A percentile compares a stretch with the other conserved stretches of the same genome.
These are phyloP conservation scores for Microcaecilia unicolor DNA, from an alignment of 2,797 vertebrate genomes.

Conservation along the genomic window DNA sequence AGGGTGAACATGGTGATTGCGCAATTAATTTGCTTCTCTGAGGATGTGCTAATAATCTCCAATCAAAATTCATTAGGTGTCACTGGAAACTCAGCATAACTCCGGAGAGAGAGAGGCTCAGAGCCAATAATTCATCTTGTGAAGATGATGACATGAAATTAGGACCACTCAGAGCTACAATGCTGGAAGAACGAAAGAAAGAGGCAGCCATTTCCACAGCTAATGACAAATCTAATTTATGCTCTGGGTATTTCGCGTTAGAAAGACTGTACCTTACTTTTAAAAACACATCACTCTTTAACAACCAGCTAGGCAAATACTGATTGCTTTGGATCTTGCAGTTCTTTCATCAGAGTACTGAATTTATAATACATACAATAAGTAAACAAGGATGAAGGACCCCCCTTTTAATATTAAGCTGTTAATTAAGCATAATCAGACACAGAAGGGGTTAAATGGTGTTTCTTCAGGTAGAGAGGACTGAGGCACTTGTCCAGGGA, in stretches of 20 bases:
- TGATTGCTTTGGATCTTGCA: slow-evolving; percentile 20
- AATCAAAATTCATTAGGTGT: too few species aligned
- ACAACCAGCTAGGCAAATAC: slow-evolving; percentile 13
- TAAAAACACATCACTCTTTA: slow-evolving; percentile 14
- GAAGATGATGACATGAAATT: not conserved
- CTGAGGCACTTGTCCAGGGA: too few species aligned
- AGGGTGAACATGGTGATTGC: not conserved
- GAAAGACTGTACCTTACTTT: slow-evolving; percentile 15
- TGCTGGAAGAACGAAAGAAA: too few species aligned
- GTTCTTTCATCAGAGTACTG: slow-evolving; percentile 7
- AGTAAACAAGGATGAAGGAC: slow-evolving; percentile 20
- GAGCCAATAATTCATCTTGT: not conserved
- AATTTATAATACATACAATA: slow-evolving; percentile 18
- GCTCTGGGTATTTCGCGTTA: slow-evolving; percentile 8
- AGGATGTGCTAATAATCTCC: slow-evolving; percentile 3
- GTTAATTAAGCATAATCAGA: slow-evolving; percentile 21
- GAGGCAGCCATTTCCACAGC: slow-evolving; percentile 32
- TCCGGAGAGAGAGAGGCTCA: fast-evolving
- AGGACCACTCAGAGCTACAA: not conserved
- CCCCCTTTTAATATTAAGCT: slow-evolving; percentile 8
- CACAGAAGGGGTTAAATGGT: not conserved
- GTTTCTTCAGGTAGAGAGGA: too few species aligned
- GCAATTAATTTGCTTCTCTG: slow-evolving; percentile 2
- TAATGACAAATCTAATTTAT: slow-evolving; percentile 42
- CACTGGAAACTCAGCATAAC: not conserved